Conservation (phyloP, 2,888 invertebrate species). For the Meteorus colon region DNA sequence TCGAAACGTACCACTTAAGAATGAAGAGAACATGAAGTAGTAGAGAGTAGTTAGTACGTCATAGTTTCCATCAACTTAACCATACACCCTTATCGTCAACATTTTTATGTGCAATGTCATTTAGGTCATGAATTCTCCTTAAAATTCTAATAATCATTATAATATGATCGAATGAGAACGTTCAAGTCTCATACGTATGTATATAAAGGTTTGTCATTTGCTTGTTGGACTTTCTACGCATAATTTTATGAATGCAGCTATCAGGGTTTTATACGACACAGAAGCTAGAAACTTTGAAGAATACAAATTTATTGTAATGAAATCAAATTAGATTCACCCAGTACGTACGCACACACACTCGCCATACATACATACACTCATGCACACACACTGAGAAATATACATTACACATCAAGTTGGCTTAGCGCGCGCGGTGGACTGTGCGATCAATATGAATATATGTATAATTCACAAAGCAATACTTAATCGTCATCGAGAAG, state of each 20-base stretch:
- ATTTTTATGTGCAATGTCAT: neutral
- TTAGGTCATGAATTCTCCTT: neutral
- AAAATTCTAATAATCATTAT: neutral
- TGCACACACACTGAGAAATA: neutral
- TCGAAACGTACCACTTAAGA: slow-evolving; percentile 61
- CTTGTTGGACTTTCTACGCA: slow-evolving; percentile 57
- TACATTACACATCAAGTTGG: slow-evolving; percentile 22
- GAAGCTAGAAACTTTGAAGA: slow-evolving; percentile 66
- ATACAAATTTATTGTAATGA: slow-evolving; percentile 70
- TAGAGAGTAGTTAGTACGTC: slow-evolving; percentile 22
- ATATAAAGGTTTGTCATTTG: slow-evolving; percentile 39
- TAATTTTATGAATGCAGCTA: slow-evolving; percentile 70
- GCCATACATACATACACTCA: slow-evolving; percentile 26
- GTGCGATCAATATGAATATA: neutral
- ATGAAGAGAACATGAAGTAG: slow-evolving; percentile 57
- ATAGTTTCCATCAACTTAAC: slow-evolving; percentile 21
- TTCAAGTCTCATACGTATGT: neutral
- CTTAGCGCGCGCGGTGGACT: neutral
- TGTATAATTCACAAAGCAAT: neutral
- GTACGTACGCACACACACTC: slow-evolving; percentile 28
- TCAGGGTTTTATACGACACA: slow-evolving; percentile 66
- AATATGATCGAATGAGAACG: neutral
- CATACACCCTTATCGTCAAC: slow-evolving; percentile 41
- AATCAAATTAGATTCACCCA: slow-evolving; percentile 70
- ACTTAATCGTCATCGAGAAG: too few species aligned